Evolutionary conservation across 2,113 vertebrate species (phyloP).

Genomic region (Sula dactylatra): DNA sequence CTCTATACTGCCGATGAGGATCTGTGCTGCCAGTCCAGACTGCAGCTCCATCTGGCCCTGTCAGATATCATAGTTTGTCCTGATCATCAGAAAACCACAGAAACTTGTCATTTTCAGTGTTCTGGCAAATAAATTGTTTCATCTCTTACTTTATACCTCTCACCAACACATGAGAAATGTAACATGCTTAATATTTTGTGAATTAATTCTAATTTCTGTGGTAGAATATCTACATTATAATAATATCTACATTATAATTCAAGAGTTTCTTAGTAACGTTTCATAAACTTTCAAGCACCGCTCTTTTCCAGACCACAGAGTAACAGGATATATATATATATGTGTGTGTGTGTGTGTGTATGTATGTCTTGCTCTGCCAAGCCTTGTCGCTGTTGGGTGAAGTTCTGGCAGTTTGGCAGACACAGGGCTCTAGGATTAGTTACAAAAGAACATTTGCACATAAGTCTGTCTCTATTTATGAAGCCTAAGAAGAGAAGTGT

Average conservation of each 20-base stretch:
- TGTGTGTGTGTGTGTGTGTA: background rate
- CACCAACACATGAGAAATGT: background rate
- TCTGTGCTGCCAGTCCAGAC: background rate
- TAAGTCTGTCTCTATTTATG: conserved; percentile 1
- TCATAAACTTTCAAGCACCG: background rate
- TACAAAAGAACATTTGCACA: conserved; percentile 9
- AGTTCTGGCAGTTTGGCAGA: conserved; percentile 38
- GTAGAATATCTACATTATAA: background rate
- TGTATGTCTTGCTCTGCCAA: background rate
- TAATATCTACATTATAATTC: background rate
- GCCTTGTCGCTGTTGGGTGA: background rate
- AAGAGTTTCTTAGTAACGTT: background rate
- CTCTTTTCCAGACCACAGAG: background rate
- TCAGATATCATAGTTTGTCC: background rate
- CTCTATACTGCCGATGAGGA: background rate
- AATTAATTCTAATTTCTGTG: background rate
- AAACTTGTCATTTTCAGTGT: background rate
- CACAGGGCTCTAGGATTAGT: background rate
- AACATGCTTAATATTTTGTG: background rate
- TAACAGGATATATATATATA: background rate
- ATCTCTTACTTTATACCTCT: background rate
- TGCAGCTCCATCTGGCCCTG: background rate
- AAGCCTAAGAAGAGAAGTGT: background rate
- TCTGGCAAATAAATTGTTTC: background rate
- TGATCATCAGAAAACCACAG: background rate